These are phyloP conservation scores for Pseudanteris insignis DNA, from an alignment of 2,888 invertebrate species.

Conservation along the genomic window DNA sequence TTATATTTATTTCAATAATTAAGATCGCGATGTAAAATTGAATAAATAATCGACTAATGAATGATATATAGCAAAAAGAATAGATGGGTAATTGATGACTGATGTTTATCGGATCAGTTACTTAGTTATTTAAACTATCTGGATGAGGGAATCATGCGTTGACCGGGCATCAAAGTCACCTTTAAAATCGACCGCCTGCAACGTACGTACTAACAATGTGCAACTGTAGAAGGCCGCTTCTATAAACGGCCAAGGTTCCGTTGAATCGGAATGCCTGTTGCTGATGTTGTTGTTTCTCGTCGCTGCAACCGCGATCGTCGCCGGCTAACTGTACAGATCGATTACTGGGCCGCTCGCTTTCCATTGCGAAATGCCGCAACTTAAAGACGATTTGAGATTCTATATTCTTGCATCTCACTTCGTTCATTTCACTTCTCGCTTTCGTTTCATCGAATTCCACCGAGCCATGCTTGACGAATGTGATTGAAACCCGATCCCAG, in stretches of 20 bases:
- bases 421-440: slow-evolving; percentile 37
- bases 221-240: slow-evolving; percentile 34
- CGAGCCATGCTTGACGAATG: slow-evolving; percentile 8
- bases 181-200: slow-evolving; percentile 1
- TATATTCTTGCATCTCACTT: slow-evolving; percentile 18
- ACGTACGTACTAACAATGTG: slow-evolving; percentile 8
- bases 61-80: no score
- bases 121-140: no score
- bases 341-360: slow-evolving; percentile 46
- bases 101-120: no score
- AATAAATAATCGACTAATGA: no score
- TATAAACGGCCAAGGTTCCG: slow-evolving; percentile 45
- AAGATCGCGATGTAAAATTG: no score
- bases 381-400: slow-evolving; percentile 27
- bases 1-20: no score
- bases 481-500: slow-evolving; percentile 21
- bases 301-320: no score
- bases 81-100: no score
- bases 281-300: slow-evolving; percentile 30
- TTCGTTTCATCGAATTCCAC: slow-evolving; percentile 36
- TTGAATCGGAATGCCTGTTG: slow-evolving; percentile 17
- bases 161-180: slow-evolving; percentile 19
- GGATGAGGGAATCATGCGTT: neutral
- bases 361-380: slow-evolving; percentile 36
- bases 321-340: slow-evolving; percentile 44